These are phyloP conservation scores for Crenuchus spilurus DNA, from an alignment of 2,797 vertebrate genomes.

Conservation along the genomic window DNA sequence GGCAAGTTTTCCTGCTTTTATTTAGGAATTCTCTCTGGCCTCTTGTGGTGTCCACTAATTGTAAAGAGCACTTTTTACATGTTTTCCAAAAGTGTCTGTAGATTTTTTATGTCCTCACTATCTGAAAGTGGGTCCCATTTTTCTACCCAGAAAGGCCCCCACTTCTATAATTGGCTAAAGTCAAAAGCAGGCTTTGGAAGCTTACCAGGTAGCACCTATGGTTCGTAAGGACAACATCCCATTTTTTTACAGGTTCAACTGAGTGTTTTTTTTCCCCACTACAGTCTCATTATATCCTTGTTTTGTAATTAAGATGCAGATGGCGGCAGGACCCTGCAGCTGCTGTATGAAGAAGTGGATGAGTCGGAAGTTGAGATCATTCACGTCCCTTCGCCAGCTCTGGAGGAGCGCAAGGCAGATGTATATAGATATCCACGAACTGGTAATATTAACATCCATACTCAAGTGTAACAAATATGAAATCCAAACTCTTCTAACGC, in stretches of 20 bases:
- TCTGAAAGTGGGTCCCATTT: not conserved
- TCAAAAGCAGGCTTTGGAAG: not conserved
- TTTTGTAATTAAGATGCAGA: slow-evolving; percentile 75
- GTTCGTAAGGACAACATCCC: not conserved
- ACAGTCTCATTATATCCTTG: not conserved
- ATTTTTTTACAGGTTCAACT: not conserved
- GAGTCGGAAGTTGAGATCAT: slow-evolving; percentile 97
- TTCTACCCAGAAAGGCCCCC: not conserved
- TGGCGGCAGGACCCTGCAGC: slow-evolving; percentile 83
- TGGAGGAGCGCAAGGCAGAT: slow-evolving; percentile 96
- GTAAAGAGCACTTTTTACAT: too few species aligned
- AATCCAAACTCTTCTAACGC: not conserved
- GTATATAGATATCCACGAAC: slow-evolving; percentile 96
- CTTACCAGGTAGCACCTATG: not conserved
- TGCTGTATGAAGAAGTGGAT: slow-evolving; percentile 96
- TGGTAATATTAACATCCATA: slow-evolving; percentile 71
- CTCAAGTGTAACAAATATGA: not conserved
- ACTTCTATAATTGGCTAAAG: not conserved
- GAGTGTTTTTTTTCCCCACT: not conserved
- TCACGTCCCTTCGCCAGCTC: slow-evolving; percentile 92
- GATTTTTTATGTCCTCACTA: too few species aligned
- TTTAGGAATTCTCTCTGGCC: too few species aligned
- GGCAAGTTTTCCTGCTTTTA: too few species aligned
- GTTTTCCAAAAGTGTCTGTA: too few species aligned
- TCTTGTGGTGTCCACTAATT: too few species aligned